Conservation (phyloP, 2,888 invertebrate genomes). For the Acleris literana region DNA sequence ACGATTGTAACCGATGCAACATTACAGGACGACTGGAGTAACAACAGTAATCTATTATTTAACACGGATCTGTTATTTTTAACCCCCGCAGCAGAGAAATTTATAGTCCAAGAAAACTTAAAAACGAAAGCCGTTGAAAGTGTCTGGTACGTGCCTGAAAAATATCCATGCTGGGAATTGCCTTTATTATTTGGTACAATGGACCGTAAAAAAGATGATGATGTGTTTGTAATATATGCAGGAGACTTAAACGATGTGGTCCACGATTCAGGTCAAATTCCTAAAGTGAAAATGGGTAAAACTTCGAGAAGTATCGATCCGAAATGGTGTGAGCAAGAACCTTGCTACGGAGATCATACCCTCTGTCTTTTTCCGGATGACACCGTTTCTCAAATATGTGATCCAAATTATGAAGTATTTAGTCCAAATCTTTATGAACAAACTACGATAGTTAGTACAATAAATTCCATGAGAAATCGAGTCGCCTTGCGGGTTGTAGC, state of each 20-base stretch:
- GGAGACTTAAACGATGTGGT: constrained; percentile 56
- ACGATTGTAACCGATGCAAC: not conserved
- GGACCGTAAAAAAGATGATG: constrained; percentile 41
- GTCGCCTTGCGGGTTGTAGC: constrained; percentile 60
- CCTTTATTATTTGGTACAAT: constrained; percentile 66
- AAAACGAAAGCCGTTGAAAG: constrained; percentile 34
- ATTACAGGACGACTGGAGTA: too few relatives aligned
- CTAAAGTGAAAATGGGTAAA: constrained; percentile 31
- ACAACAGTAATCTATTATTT: constrained; percentile 37
- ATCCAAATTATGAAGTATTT: constrained; percentile 52
- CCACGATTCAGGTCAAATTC: not conserved
- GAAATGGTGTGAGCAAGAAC: constrained; percentile 69
- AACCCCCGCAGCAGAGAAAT: constrained; percentile 52
- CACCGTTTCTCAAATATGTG: constrained; percentile 58
- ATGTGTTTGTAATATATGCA: constrained; percentile 59
- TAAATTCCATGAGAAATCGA: constrained; percentile 74
- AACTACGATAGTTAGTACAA: constrained; percentile 61
- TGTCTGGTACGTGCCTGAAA: constrained; percentile 69
- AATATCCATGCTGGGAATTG: constrained; percentile 69
- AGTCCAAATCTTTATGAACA: constrained; percentile 57
- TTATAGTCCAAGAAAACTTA: constrained; percentile 36
- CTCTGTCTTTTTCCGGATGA: constrained; percentile 65
- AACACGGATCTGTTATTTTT: constrained; percentile 60
- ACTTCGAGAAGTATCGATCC: constrained; percentile 21
- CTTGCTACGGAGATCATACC: constrained; percentile 75